These are phyloP conservation scores for Melozone crissalis DNA, from an alignment of 2,113 vertebrate species.

Conservation along the genomic window DNA sequence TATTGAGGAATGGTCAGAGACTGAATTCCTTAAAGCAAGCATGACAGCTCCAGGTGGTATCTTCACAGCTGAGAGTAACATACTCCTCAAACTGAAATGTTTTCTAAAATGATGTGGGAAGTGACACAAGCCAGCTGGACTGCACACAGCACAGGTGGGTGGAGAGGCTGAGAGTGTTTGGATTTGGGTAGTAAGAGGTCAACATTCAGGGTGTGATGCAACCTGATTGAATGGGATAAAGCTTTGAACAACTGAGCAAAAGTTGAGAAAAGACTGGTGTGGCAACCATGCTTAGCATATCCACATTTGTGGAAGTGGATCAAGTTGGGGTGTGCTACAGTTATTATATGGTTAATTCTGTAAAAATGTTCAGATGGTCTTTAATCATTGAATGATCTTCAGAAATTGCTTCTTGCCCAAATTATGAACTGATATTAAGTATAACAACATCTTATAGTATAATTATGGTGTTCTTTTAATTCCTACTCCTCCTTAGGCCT, in stretches of 20 bases:
- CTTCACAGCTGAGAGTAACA: background rate
- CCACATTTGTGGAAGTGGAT: background rate
- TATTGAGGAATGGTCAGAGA: background rate
- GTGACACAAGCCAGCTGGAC: background rate
- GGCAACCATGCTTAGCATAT: background rate
- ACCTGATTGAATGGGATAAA: background rate
- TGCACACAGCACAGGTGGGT: background rate
- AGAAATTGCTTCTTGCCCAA: slow-evolving; percentile 29
- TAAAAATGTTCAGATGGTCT: background rate
- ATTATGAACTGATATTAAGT: slow-evolving; percentile 42
- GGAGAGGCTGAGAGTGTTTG: background rate
- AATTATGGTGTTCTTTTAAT: background rate
- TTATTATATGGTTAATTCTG: background rate
- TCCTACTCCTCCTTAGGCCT: background rate
- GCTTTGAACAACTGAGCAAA: background rate
- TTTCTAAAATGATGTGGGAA: background rate
- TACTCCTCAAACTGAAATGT: background rate
- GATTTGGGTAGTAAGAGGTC: background rate
- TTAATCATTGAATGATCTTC: background rate
- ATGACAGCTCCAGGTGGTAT: background rate
- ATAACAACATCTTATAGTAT: background rate
- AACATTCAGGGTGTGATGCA: background rate
- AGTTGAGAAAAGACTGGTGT: background rate
- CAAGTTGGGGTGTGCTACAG: background rate
- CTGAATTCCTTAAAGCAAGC: background rate